Evolutionary conservation across 2,888 invertebrate species (phyloP), one percentile per base, ranked within the genome.

Genomic region (Synanthedon myopaeformis): DNA sequence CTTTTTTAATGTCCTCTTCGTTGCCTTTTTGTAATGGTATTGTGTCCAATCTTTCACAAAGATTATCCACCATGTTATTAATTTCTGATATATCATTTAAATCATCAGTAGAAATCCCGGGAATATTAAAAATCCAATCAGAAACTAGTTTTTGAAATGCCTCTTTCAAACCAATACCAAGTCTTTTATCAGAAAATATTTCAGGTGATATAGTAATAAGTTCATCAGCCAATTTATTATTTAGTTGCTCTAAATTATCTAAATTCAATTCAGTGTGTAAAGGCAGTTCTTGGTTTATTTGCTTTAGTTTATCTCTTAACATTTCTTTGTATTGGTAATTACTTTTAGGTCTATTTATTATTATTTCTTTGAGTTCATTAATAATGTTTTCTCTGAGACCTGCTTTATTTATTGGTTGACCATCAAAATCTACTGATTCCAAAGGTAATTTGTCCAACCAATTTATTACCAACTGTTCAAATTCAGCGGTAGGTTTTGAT

Each of bases 361-460:
- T 56, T 52, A 61, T 12, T 48, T 59, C 52, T 51, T 61, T 64
- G 4, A 73, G 52, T 28, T 54, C 62, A 4, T 60, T 55, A 10
- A 59, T 55, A 13, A 73, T 48, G 28, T 59, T 54, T 41, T 62
- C 56, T 14, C 55, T 56, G 5, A 65, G 14, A 2, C 41, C 42
- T 17, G 59, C 53, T 35, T 42, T 62, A 54, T 67, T 55, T 17
- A 53, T 51, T 49, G 14, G 45, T 13, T 4, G 45, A 14, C 45
- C 45, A 8, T 12, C 13, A 8, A 52, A 42, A 23, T 56, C 54
- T 10, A 11, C 53, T 35, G 41, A 54, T 51, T 58, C 56, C 53
- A 69, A 64, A 41, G 58, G 48, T 1, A 69, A 41, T 41, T 53
- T 55, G 19, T 55, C 52, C 6, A 72, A 35, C 59, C 66, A 69